These are phyloP conservation scores for Oreochromis grahami DNA, from an alignment of 2,797 vertebrate species.

Conservation along the genomic window DNA sequence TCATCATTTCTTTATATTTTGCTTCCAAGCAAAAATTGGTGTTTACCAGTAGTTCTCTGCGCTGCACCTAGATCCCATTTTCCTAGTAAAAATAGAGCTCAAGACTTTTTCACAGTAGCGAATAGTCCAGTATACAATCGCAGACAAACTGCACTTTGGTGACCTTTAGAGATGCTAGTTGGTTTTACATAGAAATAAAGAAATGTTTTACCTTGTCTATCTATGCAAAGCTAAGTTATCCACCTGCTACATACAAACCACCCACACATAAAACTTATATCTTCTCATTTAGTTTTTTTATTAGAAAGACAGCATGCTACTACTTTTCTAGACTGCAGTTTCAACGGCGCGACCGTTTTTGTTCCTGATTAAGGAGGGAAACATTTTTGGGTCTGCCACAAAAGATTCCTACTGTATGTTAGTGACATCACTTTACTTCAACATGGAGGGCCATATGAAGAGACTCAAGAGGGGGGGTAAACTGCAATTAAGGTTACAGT, in stretches of 20 bases:
- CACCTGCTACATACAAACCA: background rate
- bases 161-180: background rate
- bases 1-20: background rate
- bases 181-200: background rate
- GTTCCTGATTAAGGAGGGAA: background rate
- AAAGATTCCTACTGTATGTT: constrained; percentile 80
- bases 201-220: background rate
- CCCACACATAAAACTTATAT: background rate
- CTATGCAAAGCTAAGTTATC: background rate
- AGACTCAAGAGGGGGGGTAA: constrained; percentile 44
- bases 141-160: background rate
- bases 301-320: background rate
- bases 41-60: background rate
- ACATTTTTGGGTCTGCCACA: constrained; percentile 84
- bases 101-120: background rate
- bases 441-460: constrained; percentile 75
- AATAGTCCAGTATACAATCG: background rate
- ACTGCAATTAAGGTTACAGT: constrained; percentile 64
- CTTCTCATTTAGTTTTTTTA: background rate
- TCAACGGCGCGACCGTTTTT: background rate
- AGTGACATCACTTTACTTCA: constrained; percentile 86
- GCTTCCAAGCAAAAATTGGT: background rate
- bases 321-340: background rate
- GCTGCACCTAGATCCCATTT: background rate
- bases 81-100: background rate